These are phyloP conservation scores for Pseudomyrmex sp. DNA, from an alignment of 1,140 invertebrate genomes.

Conservation along the genomic window DNA sequence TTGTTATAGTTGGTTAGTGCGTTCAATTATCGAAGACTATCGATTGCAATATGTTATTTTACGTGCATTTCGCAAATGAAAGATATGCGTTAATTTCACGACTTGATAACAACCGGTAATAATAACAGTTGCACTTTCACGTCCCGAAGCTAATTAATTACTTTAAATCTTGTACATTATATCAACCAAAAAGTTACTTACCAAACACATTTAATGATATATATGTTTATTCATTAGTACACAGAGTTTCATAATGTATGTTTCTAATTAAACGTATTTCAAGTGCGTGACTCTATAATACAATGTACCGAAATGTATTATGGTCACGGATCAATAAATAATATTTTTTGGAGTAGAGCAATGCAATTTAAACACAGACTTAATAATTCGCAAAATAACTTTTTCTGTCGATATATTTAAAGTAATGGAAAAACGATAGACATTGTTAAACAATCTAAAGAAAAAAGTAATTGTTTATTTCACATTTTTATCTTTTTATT, in stretches of 20 bases:
- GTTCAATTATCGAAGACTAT: constrained; percentile 37
- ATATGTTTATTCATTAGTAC: constrained; percentile 15
- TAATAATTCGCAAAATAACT: too few relatives aligned
- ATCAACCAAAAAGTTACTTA: constrained; percentile 10
- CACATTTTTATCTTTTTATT: neutral
- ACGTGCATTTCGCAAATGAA: constrained; percentile 28
- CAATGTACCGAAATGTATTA: too few relatives aligned
- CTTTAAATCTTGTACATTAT: constrained; percentile 8
- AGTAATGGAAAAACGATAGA: too few relatives aligned
- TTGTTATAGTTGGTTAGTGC: constrained; percentile 11
- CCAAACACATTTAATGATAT: constrained; percentile 17
- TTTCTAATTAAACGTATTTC: constrained; percentile 28
- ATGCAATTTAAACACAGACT: neutral
- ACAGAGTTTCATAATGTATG: neutral
- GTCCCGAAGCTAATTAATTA: constrained; percentile 6
- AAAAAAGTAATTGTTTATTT: neutral
- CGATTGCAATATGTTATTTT: constrained; percentile 3
- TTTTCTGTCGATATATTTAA: too few relatives aligned
- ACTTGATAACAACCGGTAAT: constrained; percentile 26
- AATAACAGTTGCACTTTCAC: constrained; percentile 32
- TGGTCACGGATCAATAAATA: neutral
- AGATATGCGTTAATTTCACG: constrained; percentile 36
- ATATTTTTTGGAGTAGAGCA: neutral
- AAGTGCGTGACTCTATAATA: neutral
- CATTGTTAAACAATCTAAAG: too few relatives aligned